Evolutionary conservation across 2,113 vertebrate genomes (phyloP).

Genomic region (Myrmecophaga tridactyla): DNA sequence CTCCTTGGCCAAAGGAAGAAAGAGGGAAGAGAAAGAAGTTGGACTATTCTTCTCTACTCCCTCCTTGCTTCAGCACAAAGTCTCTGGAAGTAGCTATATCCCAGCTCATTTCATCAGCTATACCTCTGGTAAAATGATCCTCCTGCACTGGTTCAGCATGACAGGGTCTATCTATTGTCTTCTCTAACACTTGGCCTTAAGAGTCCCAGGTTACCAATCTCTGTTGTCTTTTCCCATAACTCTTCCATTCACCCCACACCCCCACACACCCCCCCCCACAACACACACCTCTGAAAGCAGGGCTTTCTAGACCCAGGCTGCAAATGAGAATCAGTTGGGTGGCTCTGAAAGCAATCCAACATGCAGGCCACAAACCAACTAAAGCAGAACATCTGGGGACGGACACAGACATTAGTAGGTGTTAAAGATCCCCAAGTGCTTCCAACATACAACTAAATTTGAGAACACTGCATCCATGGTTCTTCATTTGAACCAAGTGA

Average conservation of each 20-base stretch:
- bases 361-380: slow-evolving; percentile 28
- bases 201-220: not conserved
- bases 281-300: not conserved
- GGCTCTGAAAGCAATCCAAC: not conserved
- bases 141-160: not conserved
- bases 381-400: not conserved
- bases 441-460: not conserved
- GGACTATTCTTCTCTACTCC: not conserved
- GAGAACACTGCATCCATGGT: not conserved
- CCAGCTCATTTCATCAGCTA: too few species aligned
- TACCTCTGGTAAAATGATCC: not conserved
- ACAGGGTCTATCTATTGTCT: not conserved
- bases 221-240: not conserved
- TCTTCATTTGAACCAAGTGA: slow-evolving; percentile 13
- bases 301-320: not conserved
- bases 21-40: not conserved
- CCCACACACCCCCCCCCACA: too few species aligned
- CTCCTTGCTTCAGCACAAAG: not conserved
- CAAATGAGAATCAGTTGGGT: slow-evolving; percentile 3
- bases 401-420: not conserved
- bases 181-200: not conserved
- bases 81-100: not conserved
- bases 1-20: not conserved
- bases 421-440: not conserved
- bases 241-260: too few species aligned